Base-by-base conservation (phyloP, 2,888 invertebrate species). In the Heliconius hortense region DNA sequence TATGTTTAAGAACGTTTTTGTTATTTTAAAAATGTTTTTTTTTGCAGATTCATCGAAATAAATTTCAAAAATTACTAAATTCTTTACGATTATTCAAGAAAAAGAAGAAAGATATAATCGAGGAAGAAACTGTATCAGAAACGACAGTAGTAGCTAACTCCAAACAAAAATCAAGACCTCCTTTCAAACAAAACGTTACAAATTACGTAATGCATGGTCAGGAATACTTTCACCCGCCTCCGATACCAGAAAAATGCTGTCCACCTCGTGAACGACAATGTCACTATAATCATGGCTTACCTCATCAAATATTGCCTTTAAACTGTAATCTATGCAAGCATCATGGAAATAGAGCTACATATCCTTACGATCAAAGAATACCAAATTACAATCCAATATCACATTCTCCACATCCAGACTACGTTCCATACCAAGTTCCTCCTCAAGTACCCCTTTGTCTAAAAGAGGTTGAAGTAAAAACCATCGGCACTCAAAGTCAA, bases 381-480 rank as follows among this genome's bases (percentile, higher is more conserved):
- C 64, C 64, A 21, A 78, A 76, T 4, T 75, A 59, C 21, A 69
- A 71, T 63, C 72, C 71, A 64, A 28, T 53, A 21, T 48, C 62
- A 4, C 43, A 77, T 63, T 48, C 73, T 13, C 76, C 74, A 39
- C 80, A 78, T 48, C 76, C 78, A 26, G 78, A 78, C 70, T 80
- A 78, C 69, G 79, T 81, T 13, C 76, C 72, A 8, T 86, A 82
- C 24, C 84, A 82, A 59, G 78, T 81, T 56, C 86, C 77, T 21
- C 81, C 82, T 10, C 90, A 89, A 81, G 85, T 88, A 15, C 92
- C 92, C 3, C 79, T 93, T 0, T 92, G 92, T 77, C 81, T 93
- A 1, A 92, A 90, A 80, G 92, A 93, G 81, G 86, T 93, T 68
- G 93, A 93, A 87, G 91, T 93, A 0, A 92, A 90, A 81, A 93